Percentiles rank a stretch among this genome's conserved stretches.
Evolutionary conservation across 2,797 vertebrate species (phyloP).

Genomic region (Schizothorax lantsangensis): DNA sequence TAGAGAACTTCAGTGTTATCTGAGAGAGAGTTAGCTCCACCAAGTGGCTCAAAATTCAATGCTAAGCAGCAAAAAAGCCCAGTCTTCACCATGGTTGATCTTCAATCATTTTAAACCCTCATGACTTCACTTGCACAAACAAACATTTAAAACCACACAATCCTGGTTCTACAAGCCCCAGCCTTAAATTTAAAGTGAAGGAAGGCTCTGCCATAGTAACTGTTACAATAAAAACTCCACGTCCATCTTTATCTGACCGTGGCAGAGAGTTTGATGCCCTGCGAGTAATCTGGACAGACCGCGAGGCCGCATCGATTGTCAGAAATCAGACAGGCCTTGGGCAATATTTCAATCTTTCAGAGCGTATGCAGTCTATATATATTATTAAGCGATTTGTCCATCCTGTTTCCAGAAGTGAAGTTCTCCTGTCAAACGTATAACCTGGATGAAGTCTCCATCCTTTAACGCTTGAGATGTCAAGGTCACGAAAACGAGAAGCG

Average conservation of each 20-base stretch:
- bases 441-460: constrained; percentile 47
- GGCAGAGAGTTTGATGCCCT: not conserved
- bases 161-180: not conserved
- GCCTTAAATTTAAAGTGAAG: constrained; percentile 27
- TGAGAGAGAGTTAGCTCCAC: constrained; percentile 82
- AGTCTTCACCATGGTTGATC: constrained; percentile 18
- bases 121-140: constrained; percentile 18
- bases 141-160: constrained; percentile 6
- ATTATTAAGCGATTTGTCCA: constrained; percentile 16
- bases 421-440: constrained; percentile 35
- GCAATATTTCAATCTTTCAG: constrained; percentile 44
- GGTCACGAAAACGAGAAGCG: constrained; percentile 56
- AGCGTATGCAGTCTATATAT: constrained; percentile 5
- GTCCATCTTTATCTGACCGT: constrained; percentile 5
- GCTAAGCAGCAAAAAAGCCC: constrained; percentile 39
- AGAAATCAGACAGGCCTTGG: constrained; percentile 32
- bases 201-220: constrained; percentile 40
- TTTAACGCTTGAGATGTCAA: constrained; percentile 41
- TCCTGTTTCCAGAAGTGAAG: not conserved
- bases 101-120: constrained; percentile 13
- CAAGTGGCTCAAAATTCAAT: constrained; percentile 73
- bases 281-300: not conserved
- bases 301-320: constrained; percentile 24
- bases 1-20: constrained; percentile 26
- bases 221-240: not conserved